phyloP scores from a whole-genome alignment of 2,888 invertebrate genomes.

The Candidula unifasciata region DNA sequence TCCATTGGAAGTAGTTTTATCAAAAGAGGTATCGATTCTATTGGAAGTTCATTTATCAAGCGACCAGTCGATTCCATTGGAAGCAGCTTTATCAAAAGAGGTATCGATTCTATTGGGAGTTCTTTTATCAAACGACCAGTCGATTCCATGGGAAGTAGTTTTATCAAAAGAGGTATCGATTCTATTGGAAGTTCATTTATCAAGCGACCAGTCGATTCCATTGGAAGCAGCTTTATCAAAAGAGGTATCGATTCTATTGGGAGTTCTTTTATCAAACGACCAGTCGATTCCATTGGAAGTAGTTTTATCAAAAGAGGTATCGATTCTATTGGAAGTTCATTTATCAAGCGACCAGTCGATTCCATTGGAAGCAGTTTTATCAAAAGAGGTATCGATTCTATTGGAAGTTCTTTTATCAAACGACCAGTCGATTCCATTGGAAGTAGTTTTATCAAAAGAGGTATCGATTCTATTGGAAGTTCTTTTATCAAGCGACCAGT shows the following conservation, averaged over 20 bases:
- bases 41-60: constrained; percentile 41
- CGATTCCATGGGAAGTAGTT: constrained; percentile 35
- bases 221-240: constrained; percentile 41
- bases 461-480: constrained; percentile 26
- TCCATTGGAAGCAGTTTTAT: constrained; percentile 37
- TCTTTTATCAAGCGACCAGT: no score
- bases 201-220: constrained; percentile 34
- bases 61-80: constrained; percentile 32
- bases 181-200: constrained; percentile 35
- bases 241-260: constrained; percentile 32
- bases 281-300: constrained; percentile 39
- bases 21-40: constrained; percentile 9
- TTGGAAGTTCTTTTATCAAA: constrained; percentile 40
- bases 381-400: constrained; percentile 25
- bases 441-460: constrained; percentile 35
- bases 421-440: constrained; percentile 36
- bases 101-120: constrained; percentile 5
- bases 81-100: constrained; percentile 31
- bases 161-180: constrained; percentile 30
- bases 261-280: constrained; percentile 37
- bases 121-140: constrained; percentile 35
- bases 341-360: constrained; percentile 32
- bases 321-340: constrained; percentile 10
- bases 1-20: constrained; percentile 26
- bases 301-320: constrained; percentile 31